A percentile compares a stretch with the other conserved stretches of the same genome.
Evolutionary conservation across 2,113 vertebrate species (phyloP).

Genomic region (Girardinichthys multiradiatus): DNA sequence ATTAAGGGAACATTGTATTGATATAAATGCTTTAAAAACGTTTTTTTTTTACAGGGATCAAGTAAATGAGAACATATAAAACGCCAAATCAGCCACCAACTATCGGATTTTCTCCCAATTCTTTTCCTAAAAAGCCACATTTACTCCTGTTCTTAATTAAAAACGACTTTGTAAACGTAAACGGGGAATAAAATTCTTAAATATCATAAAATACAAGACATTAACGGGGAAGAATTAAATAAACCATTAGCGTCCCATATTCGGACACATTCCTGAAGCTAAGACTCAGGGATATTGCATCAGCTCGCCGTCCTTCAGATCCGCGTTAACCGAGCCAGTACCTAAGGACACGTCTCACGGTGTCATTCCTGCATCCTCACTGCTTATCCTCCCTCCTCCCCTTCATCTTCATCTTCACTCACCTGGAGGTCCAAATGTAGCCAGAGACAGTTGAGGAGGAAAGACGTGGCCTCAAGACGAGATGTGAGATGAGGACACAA

Average conservation of each 20-base stretch:
- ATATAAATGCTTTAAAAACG: too few relatives aligned
- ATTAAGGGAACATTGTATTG: too few relatives aligned
- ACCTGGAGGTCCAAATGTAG: conserved; percentile 39
- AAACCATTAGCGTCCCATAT: background rate
- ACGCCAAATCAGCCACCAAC: too few relatives aligned
- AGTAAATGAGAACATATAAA: too few relatives aligned
- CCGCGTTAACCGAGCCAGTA: background rate
- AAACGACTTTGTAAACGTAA: too few relatives aligned
- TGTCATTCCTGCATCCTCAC: too few relatives aligned
- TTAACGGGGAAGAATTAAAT: background rate
- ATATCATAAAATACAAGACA: background rate
- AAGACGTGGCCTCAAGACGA: rapidly evolving
- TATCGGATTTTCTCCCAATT: too few relatives aligned
- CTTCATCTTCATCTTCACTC: conserved; percentile 4
- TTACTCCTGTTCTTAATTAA: too few relatives aligned
- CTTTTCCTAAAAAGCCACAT: too few relatives aligned
- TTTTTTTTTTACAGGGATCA: too few relatives aligned
- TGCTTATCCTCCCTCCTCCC: rapidly evolving
- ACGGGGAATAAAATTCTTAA: background rate
- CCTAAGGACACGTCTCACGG: too few relatives aligned
- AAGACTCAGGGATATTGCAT: conserved; percentile 52
- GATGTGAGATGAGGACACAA: background rate
- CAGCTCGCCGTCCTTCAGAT: conserved; percentile 18
- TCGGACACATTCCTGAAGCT: background rate
- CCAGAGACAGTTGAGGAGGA: background rate